phyloP scores from a whole-genome alignment of 2,888 invertebrate genomes.

The Helleia helle region DNA sequence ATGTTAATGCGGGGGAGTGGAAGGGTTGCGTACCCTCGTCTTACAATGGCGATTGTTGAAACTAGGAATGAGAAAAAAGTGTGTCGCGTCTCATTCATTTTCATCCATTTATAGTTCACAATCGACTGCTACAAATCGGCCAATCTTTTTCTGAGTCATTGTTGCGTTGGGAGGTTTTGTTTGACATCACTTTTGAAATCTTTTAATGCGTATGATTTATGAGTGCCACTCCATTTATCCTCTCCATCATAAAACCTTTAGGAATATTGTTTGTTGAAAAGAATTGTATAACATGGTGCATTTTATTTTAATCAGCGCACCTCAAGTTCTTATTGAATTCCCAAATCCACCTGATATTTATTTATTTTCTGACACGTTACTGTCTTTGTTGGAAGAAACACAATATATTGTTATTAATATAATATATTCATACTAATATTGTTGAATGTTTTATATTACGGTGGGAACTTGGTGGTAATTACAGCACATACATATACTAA shows the following conservation, averaged over 20 bases:
- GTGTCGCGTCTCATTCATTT: constrained; percentile 37
- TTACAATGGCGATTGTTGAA: constrained; percentile 51
- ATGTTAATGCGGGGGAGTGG: constrained; percentile 47
- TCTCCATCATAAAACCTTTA: constrained; percentile 8
- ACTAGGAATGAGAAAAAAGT: constrained; percentile 49
- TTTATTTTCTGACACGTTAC: too few species aligned
- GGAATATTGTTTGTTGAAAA: constrained; percentile 3
- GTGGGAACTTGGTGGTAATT: too few species aligned
- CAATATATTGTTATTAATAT: too few species aligned
- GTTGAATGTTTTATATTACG: too few species aligned
- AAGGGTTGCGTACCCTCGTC: constrained; percentile 49
- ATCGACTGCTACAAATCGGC: constrained; percentile 56
- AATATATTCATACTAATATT: too few species aligned
- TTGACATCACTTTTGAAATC: constrained; percentile 41
- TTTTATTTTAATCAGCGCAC: constrained; percentile 4
- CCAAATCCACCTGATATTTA: too few species aligned
- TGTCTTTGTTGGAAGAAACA: too few species aligned
- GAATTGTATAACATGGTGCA: neutral
- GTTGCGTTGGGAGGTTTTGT: constrained; percentile 39
- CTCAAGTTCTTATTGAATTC: neutral
- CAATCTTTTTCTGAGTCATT: constrained; percentile 46
- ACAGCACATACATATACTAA: too few species aligned
- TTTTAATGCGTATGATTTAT: constrained; percentile 51
- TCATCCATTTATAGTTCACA: constrained; percentile 38
- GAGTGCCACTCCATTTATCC: constrained; percentile 22